A percentile compares a stretch with the other conserved stretches of the same genome.
Evolutionary conservation across 2,113 vertebrate genomes (phyloP).

Genomic region (Isurus oxyrinchus): DNA sequence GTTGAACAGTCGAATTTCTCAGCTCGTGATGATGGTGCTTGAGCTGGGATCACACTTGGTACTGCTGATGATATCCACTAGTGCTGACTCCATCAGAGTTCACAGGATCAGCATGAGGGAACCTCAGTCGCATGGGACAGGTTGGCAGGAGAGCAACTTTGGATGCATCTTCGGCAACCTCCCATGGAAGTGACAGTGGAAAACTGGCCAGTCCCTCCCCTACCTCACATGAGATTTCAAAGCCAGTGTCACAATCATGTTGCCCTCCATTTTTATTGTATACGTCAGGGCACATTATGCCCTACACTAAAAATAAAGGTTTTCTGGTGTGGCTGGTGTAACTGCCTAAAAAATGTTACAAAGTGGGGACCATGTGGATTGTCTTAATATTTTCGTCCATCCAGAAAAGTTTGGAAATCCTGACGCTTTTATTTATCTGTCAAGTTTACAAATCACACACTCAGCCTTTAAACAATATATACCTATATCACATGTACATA

Average conservation of each 20-base stretch:
- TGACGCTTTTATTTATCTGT: neutral
- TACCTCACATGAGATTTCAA: neutral
- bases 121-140: neutral
- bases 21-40: neutral
- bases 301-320: neutral
- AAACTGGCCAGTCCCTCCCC: neutral
- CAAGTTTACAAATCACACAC: neutral
- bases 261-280: neutral
- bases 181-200: neutral
- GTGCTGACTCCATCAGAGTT: neutral
- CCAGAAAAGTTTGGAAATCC: neutral
- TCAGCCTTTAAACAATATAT: neutral
- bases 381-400: neutral
- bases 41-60: too few relatives aligned
- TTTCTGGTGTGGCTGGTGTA: neutral
- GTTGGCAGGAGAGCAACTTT: neutral
- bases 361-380: neutral
- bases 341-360: neutral
- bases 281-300: neutral
- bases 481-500: neutral
- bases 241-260: neutral
- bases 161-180: neutral
- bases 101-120: neutral
- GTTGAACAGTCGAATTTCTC: neutral
- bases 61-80: neutral